A percentile compares a stretch with the other conserved stretches of the same genome.
These are phyloP conservation scores for Neostethus bicornis DNA, from an alignment of 2,797 vertebrate genomes.

Conservation along the genomic window DNA sequence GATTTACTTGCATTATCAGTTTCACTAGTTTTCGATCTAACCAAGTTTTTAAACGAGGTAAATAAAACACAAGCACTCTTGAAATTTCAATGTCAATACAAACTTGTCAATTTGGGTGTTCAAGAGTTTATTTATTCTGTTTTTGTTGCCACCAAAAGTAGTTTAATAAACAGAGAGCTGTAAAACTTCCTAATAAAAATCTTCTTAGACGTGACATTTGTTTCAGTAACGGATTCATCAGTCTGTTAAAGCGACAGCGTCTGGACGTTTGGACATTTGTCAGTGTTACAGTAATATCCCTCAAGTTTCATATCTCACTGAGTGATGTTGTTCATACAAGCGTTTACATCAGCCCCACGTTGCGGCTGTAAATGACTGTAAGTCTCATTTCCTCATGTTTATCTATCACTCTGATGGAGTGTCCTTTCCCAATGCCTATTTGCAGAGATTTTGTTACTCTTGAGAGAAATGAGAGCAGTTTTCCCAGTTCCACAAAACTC, in stretches of 20 bases:
- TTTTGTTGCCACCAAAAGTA: neutral
- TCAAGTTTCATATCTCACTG: neutral
- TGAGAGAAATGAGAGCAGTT: neutral
- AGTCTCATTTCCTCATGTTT: neutral
- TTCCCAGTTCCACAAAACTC: neutral
- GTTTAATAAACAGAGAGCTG: neutral
- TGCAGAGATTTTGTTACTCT: neutral
- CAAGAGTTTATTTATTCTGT: no score
- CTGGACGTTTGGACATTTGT: neutral
- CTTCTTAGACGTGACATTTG: neutral
- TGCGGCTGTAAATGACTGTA: neutral
- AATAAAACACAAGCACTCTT: neutral
- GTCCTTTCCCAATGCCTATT: neutral
- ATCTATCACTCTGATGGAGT: neutral
- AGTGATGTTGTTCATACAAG: neutral
- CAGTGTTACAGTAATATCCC: neutral
- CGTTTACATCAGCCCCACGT: neutral
- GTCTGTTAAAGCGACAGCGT: neutral
- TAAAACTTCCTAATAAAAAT: neutral
- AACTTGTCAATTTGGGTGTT: neutral
- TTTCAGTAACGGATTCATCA: neutral
- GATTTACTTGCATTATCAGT: neutral
- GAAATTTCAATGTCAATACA: neutral
- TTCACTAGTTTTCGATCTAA: neutral
- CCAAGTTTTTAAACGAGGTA: neutral